Evolutionary conservation across 2,113 vertebrate genomes (phyloP).

Genomic region (Glaucidium brasilianum): DNA sequence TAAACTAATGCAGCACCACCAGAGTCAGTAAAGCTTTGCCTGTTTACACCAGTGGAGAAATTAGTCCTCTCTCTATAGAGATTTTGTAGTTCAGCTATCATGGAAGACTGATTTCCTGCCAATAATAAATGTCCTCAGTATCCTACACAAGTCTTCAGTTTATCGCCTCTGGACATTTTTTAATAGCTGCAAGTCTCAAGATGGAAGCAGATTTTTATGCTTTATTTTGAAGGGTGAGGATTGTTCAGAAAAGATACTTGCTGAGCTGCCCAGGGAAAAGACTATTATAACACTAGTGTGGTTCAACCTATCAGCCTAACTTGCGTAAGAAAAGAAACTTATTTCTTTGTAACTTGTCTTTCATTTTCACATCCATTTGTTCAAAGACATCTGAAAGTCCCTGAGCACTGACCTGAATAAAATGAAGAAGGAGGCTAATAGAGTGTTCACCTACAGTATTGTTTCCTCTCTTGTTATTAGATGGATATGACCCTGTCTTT

Average conservation of each 20-base stretch:
- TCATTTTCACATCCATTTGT: conserved; percentile 67
- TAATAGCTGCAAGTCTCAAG: conserved; percentile 53
- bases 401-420: conserved; percentile 39
- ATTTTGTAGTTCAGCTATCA: conserved; percentile 8
- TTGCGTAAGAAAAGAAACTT: conserved; percentile 60
- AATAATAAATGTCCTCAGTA: conserved; percentile 57
- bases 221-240: conserved; percentile 61
- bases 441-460: conserved; percentile 56
- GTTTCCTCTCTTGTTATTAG: conserved; percentile 62
- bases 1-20: background rate
- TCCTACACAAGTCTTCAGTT: conserved; percentile 50
- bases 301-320: conserved; percentile 45
- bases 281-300: conserved; percentile 25
- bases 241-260: conserved; percentile 38
- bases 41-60: background rate
- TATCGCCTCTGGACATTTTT: conserved; percentile 58
- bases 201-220: conserved; percentile 46
- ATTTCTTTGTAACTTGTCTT: conserved; percentile 63
- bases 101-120: conserved; percentile 58
- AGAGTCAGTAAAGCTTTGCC: background rate
- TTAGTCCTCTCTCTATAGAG: conserved; percentile 1
- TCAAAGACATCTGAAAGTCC: conserved; percentile 53
- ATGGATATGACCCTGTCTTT: conserved; percentile 62
- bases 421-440: conserved; percentile 41
- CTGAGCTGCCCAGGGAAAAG: conserved; percentile 37